Conservation (phyloP, 1,140 invertebrate species). For the Aphelenchoides avenae region DNA sequence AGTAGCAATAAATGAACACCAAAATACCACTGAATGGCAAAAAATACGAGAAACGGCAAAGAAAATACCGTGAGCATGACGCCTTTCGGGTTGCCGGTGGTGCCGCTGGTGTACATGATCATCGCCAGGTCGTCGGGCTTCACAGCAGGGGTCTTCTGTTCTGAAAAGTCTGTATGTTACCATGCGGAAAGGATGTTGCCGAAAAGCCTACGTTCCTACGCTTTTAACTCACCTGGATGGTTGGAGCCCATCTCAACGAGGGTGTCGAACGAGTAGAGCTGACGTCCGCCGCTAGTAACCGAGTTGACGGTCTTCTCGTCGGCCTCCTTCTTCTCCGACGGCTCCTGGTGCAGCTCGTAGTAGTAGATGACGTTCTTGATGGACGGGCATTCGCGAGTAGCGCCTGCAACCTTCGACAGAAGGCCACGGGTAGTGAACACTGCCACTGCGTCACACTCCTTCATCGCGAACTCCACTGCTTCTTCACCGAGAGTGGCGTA, state of each 20-base stretch:
- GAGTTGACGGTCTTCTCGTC: slow-evolving; percentile 66
- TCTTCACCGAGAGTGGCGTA: slow-evolving; percentile 95
- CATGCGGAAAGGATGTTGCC: slow-evolving; percentile 9
- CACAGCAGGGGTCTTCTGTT: too few relatives aligned
- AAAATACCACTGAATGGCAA: slow-evolving; percentile 68
- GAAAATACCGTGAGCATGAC: too few relatives aligned
- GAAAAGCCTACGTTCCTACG: neutral
- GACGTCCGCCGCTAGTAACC: slow-evolving; percentile 63
- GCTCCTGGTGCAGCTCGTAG: slow-evolving; percentile 31
- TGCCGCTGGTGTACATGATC: slow-evolving; percentile 93
- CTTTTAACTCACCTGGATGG: neutral
- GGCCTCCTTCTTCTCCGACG: slow-evolving; percentile 19
- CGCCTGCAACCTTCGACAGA: slow-evolving; percentile 43
- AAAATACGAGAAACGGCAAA: slow-evolving; percentile 62
- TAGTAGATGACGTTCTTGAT: slow-evolving; percentile 55
- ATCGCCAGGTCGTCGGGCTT: slow-evolving; percentile 75
- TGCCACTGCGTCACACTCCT: slow-evolving; percentile 81
- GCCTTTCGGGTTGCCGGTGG: slow-evolving; percentile 70
- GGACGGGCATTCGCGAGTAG: slow-evolving; percentile 32
- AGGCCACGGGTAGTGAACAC: slow-evolving; percentile 55
- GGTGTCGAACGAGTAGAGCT: slow-evolving; percentile 52
- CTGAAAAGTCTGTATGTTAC: slow-evolving; percentile 9
- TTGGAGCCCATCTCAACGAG: slow-evolving; percentile 80
- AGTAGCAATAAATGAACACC: too few relatives aligned
- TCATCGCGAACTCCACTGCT: slow-evolving; percentile 87